A percentile compares a stretch with the other conserved stretches of the same genome.
These are phyloP conservation scores for Magallana angulata DNA, from an alignment of 1,140 invertebrate genomes.

Conservation along the genomic window DNA sequence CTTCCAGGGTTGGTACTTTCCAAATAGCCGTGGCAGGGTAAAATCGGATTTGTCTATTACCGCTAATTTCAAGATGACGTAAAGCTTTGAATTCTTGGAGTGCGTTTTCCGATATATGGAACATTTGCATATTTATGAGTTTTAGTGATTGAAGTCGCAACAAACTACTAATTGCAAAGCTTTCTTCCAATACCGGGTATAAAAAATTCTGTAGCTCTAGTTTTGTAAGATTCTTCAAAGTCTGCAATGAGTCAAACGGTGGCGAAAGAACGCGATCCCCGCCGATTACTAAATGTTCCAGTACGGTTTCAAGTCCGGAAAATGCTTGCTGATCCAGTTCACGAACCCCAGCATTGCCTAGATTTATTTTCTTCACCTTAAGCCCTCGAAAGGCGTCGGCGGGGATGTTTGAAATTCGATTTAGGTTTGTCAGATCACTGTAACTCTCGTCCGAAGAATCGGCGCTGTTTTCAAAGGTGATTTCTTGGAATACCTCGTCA, in stretches of 20 bases:
- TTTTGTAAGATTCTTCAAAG: background rate
- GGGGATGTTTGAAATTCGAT: background rate
- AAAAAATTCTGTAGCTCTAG: background rate
- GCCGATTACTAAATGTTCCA: background rate
- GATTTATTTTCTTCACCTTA: background rate
- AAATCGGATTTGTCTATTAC: background rate
- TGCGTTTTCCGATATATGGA: background rate
- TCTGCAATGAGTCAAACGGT: background rate
- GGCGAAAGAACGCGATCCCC: background rate
- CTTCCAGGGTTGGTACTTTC: background rate
- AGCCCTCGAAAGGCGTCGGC: background rate
- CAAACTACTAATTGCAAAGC: background rate
- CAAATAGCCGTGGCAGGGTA: slow-evolving; percentile 1
- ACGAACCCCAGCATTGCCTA: background rate
- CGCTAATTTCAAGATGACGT: background rate
- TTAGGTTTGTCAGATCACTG: background rate
- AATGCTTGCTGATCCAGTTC: background rate
- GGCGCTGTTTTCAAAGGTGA: slow-evolving; percentile 8
- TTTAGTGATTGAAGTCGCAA: background rate
- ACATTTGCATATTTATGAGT: background rate
- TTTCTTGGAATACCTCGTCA: background rate
- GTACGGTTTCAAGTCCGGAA: background rate
- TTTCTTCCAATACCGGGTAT: background rate
- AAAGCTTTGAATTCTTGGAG: background rate
- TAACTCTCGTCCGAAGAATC: background rate